Evolutionary conservation across 2,888 invertebrate genomes (phyloP).

Genomic region (Homarus gammarus): DNA sequence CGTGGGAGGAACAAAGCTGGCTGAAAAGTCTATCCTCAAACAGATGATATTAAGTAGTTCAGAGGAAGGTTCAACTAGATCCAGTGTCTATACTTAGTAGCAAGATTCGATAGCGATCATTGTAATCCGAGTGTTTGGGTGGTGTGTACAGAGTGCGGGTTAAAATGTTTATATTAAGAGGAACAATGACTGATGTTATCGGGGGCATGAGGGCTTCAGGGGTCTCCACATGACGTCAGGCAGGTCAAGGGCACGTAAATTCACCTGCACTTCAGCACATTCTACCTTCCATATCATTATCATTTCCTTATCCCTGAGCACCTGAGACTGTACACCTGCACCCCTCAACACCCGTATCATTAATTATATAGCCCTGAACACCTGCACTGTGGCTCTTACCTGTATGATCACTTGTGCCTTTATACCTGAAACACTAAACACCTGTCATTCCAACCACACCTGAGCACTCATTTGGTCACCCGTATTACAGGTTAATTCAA

Average conservation of each 20-base stretch:
- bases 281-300: no score
- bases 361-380: no score
- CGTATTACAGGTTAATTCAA: no score
- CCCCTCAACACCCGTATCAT: no score
- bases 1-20: conserved; percentile 9
- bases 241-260: neutral
- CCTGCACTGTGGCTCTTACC: no score
- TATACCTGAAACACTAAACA: no score
- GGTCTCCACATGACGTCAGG: neutral
- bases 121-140: neutral
- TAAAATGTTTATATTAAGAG: neutral
- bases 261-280: no score
- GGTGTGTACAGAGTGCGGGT: neutral
- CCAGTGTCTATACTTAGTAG: neutral
- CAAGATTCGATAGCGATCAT: neutral
- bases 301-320: no score
- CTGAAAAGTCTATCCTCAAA: neutral
- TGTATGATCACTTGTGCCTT: no score
- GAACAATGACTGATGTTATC: neutral
- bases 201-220: neutral
- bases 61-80: neutral
- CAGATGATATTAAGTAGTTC: neutral
- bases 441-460: no score
- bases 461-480: no score
- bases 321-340: no score